phyloP scores from a whole-genome alignment of 2,888 invertebrate species.

The Clusia tigrina region DNA sequence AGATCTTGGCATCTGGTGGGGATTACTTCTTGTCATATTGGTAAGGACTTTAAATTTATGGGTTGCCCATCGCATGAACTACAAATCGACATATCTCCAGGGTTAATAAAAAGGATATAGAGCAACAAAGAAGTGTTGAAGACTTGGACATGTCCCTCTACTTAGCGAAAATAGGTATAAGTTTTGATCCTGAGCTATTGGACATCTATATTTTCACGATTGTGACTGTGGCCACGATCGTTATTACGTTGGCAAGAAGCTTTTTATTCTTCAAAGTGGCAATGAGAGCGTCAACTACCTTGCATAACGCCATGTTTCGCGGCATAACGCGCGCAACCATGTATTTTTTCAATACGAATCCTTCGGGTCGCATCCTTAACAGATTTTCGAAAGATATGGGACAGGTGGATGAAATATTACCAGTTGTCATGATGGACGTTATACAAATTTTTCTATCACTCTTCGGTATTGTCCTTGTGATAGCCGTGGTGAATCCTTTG shows the following conservation, averaged over 20 bases:
- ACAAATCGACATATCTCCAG: neutral
- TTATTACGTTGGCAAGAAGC: slow-evolving; percentile 61
- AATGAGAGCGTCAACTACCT: slow-evolving; percentile 77
- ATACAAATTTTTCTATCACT: slow-evolving; percentile 81
- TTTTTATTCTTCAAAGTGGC: slow-evolving; percentile 68
- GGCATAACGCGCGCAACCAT: slow-evolving; percentile 82
- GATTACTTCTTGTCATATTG: slow-evolving; percentile 84
- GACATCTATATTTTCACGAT: slow-evolving; percentile 67
- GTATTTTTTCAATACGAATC: slow-evolving; percentile 88
- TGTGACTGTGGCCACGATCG: slow-evolving; percentile 64
- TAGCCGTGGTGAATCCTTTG: slow-evolving; percentile 78
- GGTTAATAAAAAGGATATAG: slow-evolving; percentile 24
- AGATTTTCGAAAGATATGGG: slow-evolving; percentile 90
- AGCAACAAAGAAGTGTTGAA: neutral
- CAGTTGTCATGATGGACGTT: slow-evolving; percentile 64
- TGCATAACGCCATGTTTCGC: slow-evolving; percentile 88
- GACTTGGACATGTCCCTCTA: slow-evolving; percentile 19
- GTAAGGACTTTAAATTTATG: slow-evolving; percentile 52
- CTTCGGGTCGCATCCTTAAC: slow-evolving; percentile 83
- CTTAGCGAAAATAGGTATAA: slow-evolving; percentile 43
- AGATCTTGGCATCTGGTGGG: slow-evolving; percentile 75
- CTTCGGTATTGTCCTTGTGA: slow-evolving; percentile 81
- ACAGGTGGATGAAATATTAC: slow-evolving; percentile 65
- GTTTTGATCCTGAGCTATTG: slow-evolving; percentile 48
- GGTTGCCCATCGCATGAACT: neutral